Conservation (phyloP, 2,888 invertebrate genomes). For the Stenotaenia linearis region DNA sequence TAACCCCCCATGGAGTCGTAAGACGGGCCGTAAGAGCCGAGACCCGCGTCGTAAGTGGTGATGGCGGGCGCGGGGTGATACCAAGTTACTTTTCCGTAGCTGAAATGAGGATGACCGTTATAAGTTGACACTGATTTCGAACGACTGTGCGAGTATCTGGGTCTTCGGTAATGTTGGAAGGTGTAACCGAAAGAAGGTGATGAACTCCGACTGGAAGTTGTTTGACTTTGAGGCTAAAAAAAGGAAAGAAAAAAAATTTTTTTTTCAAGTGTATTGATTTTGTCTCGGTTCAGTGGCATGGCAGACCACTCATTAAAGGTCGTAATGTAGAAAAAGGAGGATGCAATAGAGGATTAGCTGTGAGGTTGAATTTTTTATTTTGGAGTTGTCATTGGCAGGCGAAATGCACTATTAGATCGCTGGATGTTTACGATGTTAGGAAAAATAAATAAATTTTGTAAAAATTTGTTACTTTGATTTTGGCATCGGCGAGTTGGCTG, state of each 20-base stretch:
- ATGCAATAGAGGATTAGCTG: background rate
- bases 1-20: background rate
- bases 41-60: background rate
- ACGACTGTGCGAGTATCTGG: background rate
- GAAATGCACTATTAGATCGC: too few relatives aligned
- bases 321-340: background rate
- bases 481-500: too few relatives aligned
- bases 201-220: background rate
- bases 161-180: background rate
- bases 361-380: background rate
- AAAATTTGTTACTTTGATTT: too few relatives aligned
- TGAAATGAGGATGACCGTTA: background rate
- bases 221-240: background rate
- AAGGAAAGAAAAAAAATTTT: background rate
- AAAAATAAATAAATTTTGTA: too few relatives aligned
- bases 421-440: too few relatives aligned
- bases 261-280: background rate
- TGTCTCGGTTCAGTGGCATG: background rate
- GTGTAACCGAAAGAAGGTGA: conserved; percentile 5
- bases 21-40: background rate
- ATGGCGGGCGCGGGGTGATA: background rate
- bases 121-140: background rate
- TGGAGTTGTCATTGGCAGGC: too few relatives aligned
- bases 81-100: background rate
- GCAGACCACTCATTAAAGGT: background rate